A percentile compares a stretch with the other conserved stretches of the same genome.
Evolutionary conservation across 2,888 invertebrate species (phyloP).

Genomic region (Automeris io): DNA sequence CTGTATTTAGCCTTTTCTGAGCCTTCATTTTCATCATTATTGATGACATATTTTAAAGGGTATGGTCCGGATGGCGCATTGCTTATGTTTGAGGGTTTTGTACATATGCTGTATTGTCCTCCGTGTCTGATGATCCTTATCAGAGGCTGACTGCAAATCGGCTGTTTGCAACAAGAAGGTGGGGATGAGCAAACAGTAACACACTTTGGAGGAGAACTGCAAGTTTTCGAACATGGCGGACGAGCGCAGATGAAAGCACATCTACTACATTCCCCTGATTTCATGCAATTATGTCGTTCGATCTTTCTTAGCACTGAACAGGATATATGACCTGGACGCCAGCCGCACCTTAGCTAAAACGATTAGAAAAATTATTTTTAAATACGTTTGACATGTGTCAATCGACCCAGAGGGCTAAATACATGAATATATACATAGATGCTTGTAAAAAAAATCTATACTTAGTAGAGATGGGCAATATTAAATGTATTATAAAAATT

Average conservation of each 20-base stretch:
- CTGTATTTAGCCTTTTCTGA: constrained; percentile 38
- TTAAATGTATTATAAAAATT: no score
- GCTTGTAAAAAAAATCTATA: no score
- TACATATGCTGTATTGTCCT: constrained; percentile 59
- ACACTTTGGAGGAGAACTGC: constrained; percentile 36
- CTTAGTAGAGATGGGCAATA: no score
- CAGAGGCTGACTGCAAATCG: constrained; percentile 36
- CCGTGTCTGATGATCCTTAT: constrained; percentile 56
- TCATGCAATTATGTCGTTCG: constrained; percentile 53
- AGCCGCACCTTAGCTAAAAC: constrained; percentile 60
- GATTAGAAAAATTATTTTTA: not conserved
- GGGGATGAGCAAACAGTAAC: constrained; percentile 33
- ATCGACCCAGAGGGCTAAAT: no score
- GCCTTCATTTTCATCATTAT: constrained; percentile 30
- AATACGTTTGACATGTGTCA: no score
- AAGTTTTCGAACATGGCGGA: constrained; percentile 34
- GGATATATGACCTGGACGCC: constrained; percentile 70
- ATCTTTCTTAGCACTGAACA: constrained; percentile 58
- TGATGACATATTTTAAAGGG: constrained; percentile 62
- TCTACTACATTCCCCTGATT: constrained; percentile 35
- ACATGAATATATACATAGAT: no score
- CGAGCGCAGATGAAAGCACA: constrained; percentile 35
- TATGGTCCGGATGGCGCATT: constrained; percentile 60
- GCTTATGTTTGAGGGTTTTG: constrained; percentile 54
- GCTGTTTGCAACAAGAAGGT: constrained; percentile 34